Percentiles rank a stretch among this genome's conserved stretches.
Conservation (phyloP, 2,888 invertebrate species). For the Machimus atricapillus region DNA sequence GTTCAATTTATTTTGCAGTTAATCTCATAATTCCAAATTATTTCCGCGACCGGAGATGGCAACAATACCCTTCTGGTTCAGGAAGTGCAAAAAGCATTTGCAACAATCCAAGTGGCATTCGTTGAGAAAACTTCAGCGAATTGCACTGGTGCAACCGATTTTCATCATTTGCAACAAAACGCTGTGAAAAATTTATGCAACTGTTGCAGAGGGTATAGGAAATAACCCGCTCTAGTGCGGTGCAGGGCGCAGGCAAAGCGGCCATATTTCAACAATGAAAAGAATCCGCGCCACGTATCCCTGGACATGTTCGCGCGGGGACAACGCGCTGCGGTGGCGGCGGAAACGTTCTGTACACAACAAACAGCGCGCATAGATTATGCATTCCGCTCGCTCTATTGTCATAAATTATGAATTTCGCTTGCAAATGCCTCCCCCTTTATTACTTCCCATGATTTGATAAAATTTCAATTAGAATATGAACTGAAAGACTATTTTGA, state of each 20-base stretch:
- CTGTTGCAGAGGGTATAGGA: slow-evolving; percentile 1
- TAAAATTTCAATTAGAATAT: slow-evolving; percentile 41
- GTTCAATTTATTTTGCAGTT: background rate
- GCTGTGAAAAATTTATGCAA: slow-evolving; percentile 27
- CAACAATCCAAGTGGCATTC: background rate
- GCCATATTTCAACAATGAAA: slow-evolving; percentile 26
- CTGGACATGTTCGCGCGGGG: background rate
- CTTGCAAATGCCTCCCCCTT: slow-evolving; percentile 28
- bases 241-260: background rate
- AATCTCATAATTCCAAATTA: background rate
- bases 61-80: background rate
- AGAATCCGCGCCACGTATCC: background rate
- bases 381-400: slow-evolving; percentile 15
- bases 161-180: slow-evolving; percentile 16
- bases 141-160: background rate
- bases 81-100: background rate
- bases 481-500: slow-evolving; percentile 37
- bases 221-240: background rate
- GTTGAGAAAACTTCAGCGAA: background rate
- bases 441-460: slow-evolving; percentile 37
- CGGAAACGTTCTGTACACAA: slow-evolving; percentile 21
- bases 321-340: background rate
- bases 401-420: slow-evolving; percentile 36
- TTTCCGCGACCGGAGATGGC: background rate
- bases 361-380: slow-evolving; percentile 20